A percentile compares a stretch with the other conserved stretches of the same genome.
phyloP scores from a whole-genome alignment of 2,888 invertebrate species.

The Leucophenga maculata region DNA sequence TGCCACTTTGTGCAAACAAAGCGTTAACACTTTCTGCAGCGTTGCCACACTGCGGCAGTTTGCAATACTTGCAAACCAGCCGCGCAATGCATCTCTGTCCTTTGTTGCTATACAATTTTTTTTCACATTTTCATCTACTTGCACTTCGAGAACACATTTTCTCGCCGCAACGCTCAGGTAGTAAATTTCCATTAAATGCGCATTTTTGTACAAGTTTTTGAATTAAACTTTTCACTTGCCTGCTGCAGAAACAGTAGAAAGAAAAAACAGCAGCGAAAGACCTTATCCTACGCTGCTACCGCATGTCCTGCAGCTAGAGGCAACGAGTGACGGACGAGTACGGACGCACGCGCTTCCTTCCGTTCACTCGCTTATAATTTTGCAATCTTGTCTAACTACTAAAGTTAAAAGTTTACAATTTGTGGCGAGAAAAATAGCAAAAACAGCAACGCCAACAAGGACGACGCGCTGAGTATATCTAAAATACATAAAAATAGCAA shows the following conservation, averaged over 20 bases:
- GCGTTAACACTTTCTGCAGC: slow-evolving; percentile 59
- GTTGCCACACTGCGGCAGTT: slow-evolving; percentile 18
- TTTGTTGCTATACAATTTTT: slow-evolving; percentile 50
- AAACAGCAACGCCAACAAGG: slow-evolving; percentile 6
- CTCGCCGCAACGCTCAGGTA: slow-evolving; percentile 45
- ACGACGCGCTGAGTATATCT: background rate
- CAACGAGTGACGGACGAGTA: slow-evolving; percentile 22
- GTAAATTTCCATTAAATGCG: slow-evolving; percentile 70
- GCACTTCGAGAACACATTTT: slow-evolving; percentile 4
- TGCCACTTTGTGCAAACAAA: slow-evolving; percentile 60
- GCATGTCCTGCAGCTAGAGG: slow-evolving; percentile 19
- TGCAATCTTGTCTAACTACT: slow-evolving; percentile 64
- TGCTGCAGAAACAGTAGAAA: slow-evolving; percentile 29
- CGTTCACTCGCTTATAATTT: slow-evolving; percentile 50
- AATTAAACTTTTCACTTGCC: slow-evolving; percentile 64
- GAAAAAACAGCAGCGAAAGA: slow-evolving; percentile 44
- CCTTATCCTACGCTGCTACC: background rate
- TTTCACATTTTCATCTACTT: slow-evolving; percentile 7
- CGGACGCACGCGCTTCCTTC: slow-evolving; percentile 32
- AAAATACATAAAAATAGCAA: slow-evolving; percentile 21
- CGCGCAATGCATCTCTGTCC: slow-evolving; percentile 19
- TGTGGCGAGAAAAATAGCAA: slow-evolving; percentile 39
- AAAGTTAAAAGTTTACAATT: slow-evolving; percentile 53
- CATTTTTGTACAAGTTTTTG: slow-evolving; percentile 68
- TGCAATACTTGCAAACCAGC: background rate